Evolutionary conservation across 2,888 invertebrate genomes (phyloP).

Genomic region (Aplocera efformata): DNA sequence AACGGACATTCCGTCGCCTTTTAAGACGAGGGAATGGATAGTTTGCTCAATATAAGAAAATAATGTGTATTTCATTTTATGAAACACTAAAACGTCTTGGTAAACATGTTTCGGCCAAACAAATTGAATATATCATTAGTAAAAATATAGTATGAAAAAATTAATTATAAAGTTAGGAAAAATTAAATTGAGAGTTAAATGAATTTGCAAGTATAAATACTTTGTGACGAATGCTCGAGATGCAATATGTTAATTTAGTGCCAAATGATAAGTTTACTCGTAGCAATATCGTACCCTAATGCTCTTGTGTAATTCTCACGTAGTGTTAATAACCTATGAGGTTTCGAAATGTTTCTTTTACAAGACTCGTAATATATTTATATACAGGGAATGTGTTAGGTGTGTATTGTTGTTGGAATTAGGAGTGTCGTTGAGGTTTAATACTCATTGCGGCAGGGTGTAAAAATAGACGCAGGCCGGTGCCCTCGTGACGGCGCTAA

Average conservation of each 20-base stretch:
- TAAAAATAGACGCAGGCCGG: constrained; percentile 56
- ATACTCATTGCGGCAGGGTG: constrained; percentile 76
- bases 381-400: constrained; percentile 80
- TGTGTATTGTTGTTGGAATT: constrained; percentile 74
- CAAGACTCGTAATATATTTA: constrained; percentile 77
- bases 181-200: constrained; percentile 57
- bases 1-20: constrained; percentile 47
- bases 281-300: constrained; percentile 78
- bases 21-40: constrained; percentile 43
- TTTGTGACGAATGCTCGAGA: constrained; percentile 74
- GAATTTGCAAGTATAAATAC: constrained; percentile 64
- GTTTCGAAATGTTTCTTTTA: constrained; percentile 77
- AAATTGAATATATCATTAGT: constrained; percentile 60
- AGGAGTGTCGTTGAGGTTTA: constrained; percentile 75
- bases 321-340: constrained; percentile 78
- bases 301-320: constrained; percentile 77
- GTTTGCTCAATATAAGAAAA: constrained; percentile 68
- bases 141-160: constrained; percentile 47
- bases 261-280: constrained; percentile 81
- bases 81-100: constrained; percentile 43
- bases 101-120: constrained; percentile 59
- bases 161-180: constrained; percentile 63
- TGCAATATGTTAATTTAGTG: constrained; percentile 81
- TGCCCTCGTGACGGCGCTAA: constrained; percentile 24
- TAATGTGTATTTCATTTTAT: constrained; percentile 53